phyloP scores from a whole-genome alignment of 1,140 invertebrate genomes.

The Hyles vespertilio region DNA sequence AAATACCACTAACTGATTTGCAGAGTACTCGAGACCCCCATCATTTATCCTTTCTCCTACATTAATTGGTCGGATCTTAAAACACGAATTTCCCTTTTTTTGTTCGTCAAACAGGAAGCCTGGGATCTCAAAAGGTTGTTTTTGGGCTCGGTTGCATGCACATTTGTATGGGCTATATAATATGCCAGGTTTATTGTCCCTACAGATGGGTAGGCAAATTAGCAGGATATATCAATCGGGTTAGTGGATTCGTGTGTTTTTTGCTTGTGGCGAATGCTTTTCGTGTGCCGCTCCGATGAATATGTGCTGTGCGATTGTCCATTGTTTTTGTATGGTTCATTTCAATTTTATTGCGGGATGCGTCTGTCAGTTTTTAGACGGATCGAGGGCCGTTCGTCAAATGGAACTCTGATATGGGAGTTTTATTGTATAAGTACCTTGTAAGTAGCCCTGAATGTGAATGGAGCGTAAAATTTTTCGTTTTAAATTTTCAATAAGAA shows the following conservation, averaged over 20 bases:
- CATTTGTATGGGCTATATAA: slow-evolving; percentile 50
- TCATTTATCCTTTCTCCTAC: slow-evolving; percentile 57
- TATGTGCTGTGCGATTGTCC: slow-evolving; percentile 40
- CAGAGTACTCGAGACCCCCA: slow-evolving; percentile 51
- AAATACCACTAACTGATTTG: slow-evolving; percentile 69
- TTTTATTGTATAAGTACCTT: too few relatives aligned
- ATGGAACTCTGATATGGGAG: background rate
- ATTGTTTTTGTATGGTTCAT: slow-evolving; percentile 25
- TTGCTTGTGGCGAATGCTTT: slow-evolving; percentile 29
- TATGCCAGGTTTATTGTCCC: slow-evolving; percentile 62
- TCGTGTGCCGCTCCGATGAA: slow-evolving; percentile 48
- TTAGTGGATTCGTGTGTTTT: slow-evolving; percentile 31
- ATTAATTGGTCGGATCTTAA: slow-evolving; percentile 64
- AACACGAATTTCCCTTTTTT: slow-evolving; percentile 57
- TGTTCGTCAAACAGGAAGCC: slow-evolving; percentile 50
- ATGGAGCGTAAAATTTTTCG: too few relatives aligned
- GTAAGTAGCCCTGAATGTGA: too few relatives aligned
- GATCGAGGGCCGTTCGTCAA: background rate
- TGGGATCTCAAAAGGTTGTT: slow-evolving; percentile 51
- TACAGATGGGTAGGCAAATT: slow-evolving; percentile 54
- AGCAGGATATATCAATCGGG: slow-evolving; percentile 65
- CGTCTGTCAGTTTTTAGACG: slow-evolving; percentile 23
- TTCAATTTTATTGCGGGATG: slow-evolving; percentile 22
- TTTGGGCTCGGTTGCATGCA: slow-evolving; percentile 51
- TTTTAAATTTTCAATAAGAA: too few relatives aligned